Base-by-base conservation (phyloP, 2,797 vertebrate species). In the Neosalanx taihuensis region DNA sequence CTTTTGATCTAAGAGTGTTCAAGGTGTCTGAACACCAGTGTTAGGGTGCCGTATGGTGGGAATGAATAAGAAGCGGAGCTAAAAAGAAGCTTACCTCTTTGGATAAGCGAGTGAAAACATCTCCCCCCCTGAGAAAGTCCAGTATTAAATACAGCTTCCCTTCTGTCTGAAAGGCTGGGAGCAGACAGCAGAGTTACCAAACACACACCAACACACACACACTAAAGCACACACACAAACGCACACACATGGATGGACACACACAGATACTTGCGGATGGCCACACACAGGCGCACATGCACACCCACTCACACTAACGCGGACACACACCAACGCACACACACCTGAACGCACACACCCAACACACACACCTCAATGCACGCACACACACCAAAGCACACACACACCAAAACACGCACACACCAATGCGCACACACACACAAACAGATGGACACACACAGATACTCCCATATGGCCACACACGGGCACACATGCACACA, bases 81-180 rank as follows among this genome's bases (percentile, higher is more conserved):
- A 80, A 49, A 72, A 83, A 17, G 71, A 72, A 82, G 90, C 94
- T 93, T 94, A 98, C 97, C 96, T 98, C 97, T 98, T 99, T 99
- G 94, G 97, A 99, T 95, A 99, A 96, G 91, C 97, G 95, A 78
- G 97, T 99, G 94, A 99, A 99, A 84, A 99, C 95, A 92, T 99
- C 97, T 89, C 97, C 97, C 93, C 97, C 97, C 93, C 96, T 98
- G 95, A 99, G 97, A 96, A 99, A 99, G 94, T 98, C 96, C 95
- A 99, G 79, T 93, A 99, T 98, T 94, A 99, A 95, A 94, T 98
- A 99, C 78, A 99, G 94, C 92, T 99, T 99, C 91, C 97, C 97
- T 95, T 99, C 97, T 78, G 97, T 99, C 92, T 99, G 96, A 95
- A 98, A 99, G 90, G 97, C 97, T 99, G 85, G 1, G 23, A 85